A percentile compares a stretch with the other conserved stretches of the same genome.
Conservation (phyloP, 2,797 vertebrate species). For the Menidia menidia region DNA sequence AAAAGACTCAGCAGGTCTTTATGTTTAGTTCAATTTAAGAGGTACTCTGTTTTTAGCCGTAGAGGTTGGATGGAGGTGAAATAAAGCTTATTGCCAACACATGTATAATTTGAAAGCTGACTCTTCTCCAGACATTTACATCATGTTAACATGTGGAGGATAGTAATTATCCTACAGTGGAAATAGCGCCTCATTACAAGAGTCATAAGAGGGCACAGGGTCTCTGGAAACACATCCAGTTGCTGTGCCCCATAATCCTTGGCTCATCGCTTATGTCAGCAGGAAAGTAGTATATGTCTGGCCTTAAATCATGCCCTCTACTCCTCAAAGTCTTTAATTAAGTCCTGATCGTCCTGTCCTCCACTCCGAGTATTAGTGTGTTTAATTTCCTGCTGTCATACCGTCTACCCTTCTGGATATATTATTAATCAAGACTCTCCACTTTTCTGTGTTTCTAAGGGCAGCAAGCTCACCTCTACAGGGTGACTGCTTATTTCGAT, state of each 20-base stretch:
- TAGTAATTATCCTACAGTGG: slow-evolving; percentile 71
- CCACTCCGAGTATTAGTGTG: slow-evolving; percentile 77
- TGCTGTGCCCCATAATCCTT: slow-evolving; percentile 70
- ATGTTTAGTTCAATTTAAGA: slow-evolving; percentile 30
- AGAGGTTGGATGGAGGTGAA: slow-evolving; percentile 34
- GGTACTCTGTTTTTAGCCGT: slow-evolving; percentile 36
- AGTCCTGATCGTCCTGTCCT: slow-evolving; percentile 78
- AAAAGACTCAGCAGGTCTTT: not conserved
- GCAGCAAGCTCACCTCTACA: slow-evolving; percentile 44
- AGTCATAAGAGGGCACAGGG: slow-evolving; percentile 69
- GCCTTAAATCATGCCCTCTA: slow-evolving; percentile 76
- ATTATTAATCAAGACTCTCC: slow-evolving; percentile 83
- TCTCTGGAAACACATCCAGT: slow-evolving; percentile 70
- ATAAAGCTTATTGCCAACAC: slow-evolving; percentile 40
- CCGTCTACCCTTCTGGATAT: slow-evolving; percentile 78
- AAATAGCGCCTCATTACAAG: slow-evolving; percentile 77
- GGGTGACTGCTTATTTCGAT: slow-evolving; percentile 68
- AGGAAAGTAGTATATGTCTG: slow-evolving; percentile 73
- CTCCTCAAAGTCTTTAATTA: slow-evolving; percentile 84
- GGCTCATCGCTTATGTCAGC: slow-evolving; percentile 72
- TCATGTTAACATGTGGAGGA: slow-evolving; percentile 61
- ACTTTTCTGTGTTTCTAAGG: slow-evolving; percentile 65
- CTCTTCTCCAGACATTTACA: slow-evolving; percentile 59
- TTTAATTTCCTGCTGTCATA: slow-evolving; percentile 86
- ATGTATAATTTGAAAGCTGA: slow-evolving; percentile 57